Percentiles rank a stretch among this genome's conserved stretches.
Evolutionary conservation across 2,797 vertebrate genomes (phyloP).

Genomic region (Epinephelus malabaricus): DNA sequence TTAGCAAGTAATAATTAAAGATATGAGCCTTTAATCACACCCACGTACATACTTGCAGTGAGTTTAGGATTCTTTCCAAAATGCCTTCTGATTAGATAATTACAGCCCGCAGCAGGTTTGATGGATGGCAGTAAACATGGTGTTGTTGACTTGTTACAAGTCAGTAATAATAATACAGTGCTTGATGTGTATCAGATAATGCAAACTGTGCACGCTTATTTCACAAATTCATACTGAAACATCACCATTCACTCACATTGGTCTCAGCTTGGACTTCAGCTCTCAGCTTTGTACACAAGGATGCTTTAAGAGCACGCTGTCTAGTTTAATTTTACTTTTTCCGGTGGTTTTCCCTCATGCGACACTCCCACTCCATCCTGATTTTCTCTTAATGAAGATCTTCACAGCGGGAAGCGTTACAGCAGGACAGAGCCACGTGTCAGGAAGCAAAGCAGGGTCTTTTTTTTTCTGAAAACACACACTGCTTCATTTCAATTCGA

Average conservation of each 20-base stretch:
- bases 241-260: conserved; percentile 11
- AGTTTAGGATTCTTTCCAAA: background rate
- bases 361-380: conserved; percentile 21
- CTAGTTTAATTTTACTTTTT: conserved; percentile 17
- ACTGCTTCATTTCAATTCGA: conserved; percentile 40
- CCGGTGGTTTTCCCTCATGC: conserved; percentile 1
- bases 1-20: conserved; percentile 9
- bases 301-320: conserved; percentile 4
- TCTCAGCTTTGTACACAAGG: background rate
- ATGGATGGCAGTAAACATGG: conserved; percentile 16
- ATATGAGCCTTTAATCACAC: background rate
- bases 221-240: conserved; percentile 18
- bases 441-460: conserved; percentile 10
- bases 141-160: conserved; percentile 11
- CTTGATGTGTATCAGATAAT: conserved; percentile 11
- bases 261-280: background rate
- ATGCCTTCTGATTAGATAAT: conserved; percentile 1
- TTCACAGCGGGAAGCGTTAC: conserved; percentile 30
- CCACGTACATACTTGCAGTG: background rate
- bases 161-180: background rate
- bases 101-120: conserved; percentile 1
- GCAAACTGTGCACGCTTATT: conserved; percentile 4
- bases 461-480: no score
- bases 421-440: conserved; percentile 21
- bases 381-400: conserved; percentile 45